Evolutionary conservation across 1,140 invertebrate species (phyloP).

Genomic region (Nephotettix cincticeps): DNA sequence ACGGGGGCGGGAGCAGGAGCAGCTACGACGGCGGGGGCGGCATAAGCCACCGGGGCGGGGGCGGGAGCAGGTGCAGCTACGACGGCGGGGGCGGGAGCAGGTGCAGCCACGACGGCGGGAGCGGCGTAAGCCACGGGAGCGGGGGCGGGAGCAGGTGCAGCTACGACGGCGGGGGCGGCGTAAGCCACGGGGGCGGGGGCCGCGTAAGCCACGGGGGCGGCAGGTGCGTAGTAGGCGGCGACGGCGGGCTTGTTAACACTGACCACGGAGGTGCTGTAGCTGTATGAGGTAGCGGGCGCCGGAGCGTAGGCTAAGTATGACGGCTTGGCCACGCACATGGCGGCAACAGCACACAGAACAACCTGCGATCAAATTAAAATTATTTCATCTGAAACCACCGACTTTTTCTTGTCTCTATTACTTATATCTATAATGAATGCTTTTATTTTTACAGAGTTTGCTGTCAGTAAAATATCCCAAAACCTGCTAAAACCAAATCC

Average conservation of each 20-base stretch:
- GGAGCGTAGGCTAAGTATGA: conserved; percentile 39
- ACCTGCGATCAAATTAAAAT: too few species aligned
- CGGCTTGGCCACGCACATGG: conserved; percentile 37
- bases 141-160: conserved; percentile 28
- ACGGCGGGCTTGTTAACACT: conserved; percentile 39
- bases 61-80: conserved; percentile 4
- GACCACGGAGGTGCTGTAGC: conserved; percentile 33
- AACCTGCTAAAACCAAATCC: too few species aligned
- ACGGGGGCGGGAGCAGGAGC: conserved; percentile 28
- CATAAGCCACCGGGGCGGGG: conserved; percentile 22
- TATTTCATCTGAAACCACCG: too few species aligned
- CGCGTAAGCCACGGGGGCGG: conserved; percentile 28
- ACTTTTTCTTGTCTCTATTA: too few species aligned
- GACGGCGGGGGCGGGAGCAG: conserved; percentile 29
- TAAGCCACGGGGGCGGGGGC: conserved; percentile 26
- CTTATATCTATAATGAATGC: too few species aligned
- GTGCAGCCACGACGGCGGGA: conserved; percentile 36
- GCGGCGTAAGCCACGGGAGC: conserved; percentile 39
- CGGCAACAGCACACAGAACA: conserved; percentile 42
- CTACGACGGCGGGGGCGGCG: neutral
- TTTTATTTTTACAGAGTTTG: too few species aligned
- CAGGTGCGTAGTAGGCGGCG: conserved; percentile 46
- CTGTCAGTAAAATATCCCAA: too few species aligned
- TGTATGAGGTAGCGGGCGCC: conserved; percentile 44
- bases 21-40: conserved; percentile 29